Conservation (phyloP, 92 coral and sea anemone genomes). For the Palythoa caribaeorum region DNA sequence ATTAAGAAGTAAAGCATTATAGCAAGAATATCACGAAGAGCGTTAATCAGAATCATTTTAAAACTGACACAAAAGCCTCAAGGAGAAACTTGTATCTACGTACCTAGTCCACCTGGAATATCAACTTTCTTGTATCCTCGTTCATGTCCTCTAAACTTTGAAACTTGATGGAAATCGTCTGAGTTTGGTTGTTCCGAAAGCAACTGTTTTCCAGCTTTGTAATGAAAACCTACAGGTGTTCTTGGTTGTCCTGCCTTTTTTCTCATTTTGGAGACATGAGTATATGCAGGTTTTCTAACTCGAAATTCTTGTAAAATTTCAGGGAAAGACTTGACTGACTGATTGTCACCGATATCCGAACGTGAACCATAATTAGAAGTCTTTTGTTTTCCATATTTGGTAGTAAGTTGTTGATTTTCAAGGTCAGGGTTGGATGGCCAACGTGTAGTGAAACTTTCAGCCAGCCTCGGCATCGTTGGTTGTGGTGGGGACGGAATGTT, state of each 20-base stretch:
- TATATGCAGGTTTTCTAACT: neutral
- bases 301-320: neutral
- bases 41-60: no score
- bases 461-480: constrained; percentile 24
- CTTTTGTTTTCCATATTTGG: neutral
- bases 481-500: constrained; percentile 17
- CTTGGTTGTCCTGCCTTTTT: neutral
- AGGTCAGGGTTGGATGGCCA: neutral
- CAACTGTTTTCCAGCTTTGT: neutral
- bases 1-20: no score
- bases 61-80: no score
- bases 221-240: neutral
- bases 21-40: no score
- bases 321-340: neutral
- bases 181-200: constrained; percentile 48
- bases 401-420: neutral
- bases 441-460: neutral
- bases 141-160: constrained; percentile 22
- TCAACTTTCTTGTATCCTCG: constrained; percentile 46
- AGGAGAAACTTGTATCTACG: neutral
- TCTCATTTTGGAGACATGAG: neutral
- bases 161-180: constrained; percentile 55
- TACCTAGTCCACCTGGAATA: constrained; percentile 40
- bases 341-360: neutral
- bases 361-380: neutral